phyloP scores from a whole-genome alignment of 2,113 vertebrate species.

The Melanostigma gelatinosum region DNA sequence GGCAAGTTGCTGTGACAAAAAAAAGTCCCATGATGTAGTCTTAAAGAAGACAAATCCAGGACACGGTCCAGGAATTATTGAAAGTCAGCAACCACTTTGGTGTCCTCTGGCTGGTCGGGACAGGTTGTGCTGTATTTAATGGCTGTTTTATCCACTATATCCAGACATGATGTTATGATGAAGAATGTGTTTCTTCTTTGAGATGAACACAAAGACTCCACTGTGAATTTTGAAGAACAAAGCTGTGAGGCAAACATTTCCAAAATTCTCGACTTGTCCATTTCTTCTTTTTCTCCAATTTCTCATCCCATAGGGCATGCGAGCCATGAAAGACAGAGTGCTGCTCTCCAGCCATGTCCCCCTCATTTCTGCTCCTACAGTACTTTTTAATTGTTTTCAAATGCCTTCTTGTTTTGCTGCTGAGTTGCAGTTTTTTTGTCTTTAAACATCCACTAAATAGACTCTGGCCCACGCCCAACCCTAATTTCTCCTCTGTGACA shows the following conservation, averaged over 20 bases:
- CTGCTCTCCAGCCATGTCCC: conserved; percentile 35
- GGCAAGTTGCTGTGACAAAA: neutral
- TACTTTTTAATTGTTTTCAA: conserved; percentile 28
- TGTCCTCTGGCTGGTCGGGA: neutral
- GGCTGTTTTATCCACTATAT: neutral
- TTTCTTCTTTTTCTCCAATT: neutral
- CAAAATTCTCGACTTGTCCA: neutral
- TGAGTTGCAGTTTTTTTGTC: conserved; percentile 63
- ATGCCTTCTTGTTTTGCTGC: conserved; percentile 43
- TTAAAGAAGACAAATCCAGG: neutral
- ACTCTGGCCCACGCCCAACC: conserved; percentile 50
- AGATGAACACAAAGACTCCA: neutral
- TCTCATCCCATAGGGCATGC: conserved; percentile 13
- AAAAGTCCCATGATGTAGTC: neutral
- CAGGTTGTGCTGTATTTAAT: neutral
- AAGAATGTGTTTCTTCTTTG: neutral
- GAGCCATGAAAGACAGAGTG: conserved; percentile 32
- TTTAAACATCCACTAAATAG: conserved; percentile 54
- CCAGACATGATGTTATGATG: neutral
- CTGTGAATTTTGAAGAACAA: neutral
- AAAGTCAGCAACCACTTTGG: neutral
- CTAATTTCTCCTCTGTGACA: conserved; percentile 64
- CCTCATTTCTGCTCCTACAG: neutral
- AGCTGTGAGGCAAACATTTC: neutral
- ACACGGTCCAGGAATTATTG: neutral